Percentiles rank a stretch among this genome's conserved stretches.
Evolutionary conservation across 2,797 vertebrate species (phyloP).

Genomic region (Lepidocolaptes lacrymiger): DNA sequence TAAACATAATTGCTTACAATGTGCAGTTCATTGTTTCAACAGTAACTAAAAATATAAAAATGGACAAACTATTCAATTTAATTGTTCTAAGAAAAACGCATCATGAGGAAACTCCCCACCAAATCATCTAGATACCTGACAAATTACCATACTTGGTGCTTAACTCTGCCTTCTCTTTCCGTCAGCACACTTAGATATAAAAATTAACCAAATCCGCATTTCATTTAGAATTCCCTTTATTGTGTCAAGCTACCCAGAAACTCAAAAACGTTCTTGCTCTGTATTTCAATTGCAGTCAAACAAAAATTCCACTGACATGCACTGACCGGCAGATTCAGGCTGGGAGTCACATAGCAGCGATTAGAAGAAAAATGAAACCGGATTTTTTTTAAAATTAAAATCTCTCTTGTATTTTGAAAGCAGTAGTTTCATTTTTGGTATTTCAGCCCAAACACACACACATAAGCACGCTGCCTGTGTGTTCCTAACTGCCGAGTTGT

Average conservation of each 20-base stretch:
- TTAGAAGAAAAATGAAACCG: neutral
- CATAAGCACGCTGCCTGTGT: rapidly evolving
- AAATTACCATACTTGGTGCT: neutral
- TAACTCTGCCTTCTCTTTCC: neutral
- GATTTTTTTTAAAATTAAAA: neutral
- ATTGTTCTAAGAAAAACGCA: rapidly evolving
- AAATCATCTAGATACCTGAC: neutral
- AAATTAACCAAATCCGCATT: neutral
- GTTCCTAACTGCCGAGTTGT: neutral
- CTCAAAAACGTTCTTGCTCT: neutral
- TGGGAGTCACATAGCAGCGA: neutral
- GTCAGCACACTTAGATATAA: neutral
- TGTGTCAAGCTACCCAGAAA: neutral
- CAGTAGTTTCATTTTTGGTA: neutral
- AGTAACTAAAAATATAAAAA: neutral
- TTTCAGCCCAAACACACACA: neutral
- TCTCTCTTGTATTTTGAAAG: neutral
- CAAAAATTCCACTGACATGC: neutral
- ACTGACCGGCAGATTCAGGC: neutral
- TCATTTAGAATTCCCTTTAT: neutral
- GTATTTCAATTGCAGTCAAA: neutral
- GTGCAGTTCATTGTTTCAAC: neutral
- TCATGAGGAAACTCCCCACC: neutral
- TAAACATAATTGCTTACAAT: neutral
- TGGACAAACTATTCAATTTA: neutral